Conservation (phyloP, 2,113 vertebrate species). For the Ptilonorhynchus violaceus region DNA sequence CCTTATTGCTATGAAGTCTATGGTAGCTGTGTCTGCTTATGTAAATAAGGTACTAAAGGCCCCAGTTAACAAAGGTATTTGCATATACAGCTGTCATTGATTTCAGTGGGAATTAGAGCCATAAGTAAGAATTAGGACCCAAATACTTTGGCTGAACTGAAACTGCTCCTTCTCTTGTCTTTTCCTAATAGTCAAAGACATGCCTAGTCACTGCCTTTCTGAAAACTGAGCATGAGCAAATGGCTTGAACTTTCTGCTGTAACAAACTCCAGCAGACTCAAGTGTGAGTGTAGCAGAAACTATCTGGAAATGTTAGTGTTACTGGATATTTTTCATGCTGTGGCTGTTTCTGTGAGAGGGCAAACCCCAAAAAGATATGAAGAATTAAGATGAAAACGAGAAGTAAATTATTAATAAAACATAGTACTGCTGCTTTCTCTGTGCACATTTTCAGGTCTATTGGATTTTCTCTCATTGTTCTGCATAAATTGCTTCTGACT, state of each 20-base stretch:
- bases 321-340: slow-evolving; percentile 10
- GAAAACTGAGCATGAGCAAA: neutral
- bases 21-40: neutral
- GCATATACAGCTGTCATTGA: neutral
- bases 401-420: slow-evolving; percentile 61
- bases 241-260: neutral
- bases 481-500: slow-evolving; percentile 58
- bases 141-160: neutral
- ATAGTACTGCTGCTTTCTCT: slow-evolving; percentile 32
- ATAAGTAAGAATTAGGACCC: neutral
- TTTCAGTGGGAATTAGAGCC: neutral
- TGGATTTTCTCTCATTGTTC: slow-evolving; percentile 59
- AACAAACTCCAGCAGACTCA: neutral
- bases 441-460: slow-evolving; percentile 32
- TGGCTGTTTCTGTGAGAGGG: neutral
- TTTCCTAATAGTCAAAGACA: neutral
- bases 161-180: neutral
- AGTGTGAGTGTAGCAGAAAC: neutral
- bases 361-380: slow-evolving; percentile 5
- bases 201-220: neutral
- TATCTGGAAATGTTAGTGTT: neutral
- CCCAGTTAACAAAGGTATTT: neutral
- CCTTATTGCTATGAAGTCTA: neutral
- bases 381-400: slow-evolving; percentile 57
- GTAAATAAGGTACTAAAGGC: neutral